These are phyloP conservation scores for Hypocryptadius cinnamomeus DNA, from an alignment of 2,113 vertebrate genomes.

Conservation along the genomic window DNA sequence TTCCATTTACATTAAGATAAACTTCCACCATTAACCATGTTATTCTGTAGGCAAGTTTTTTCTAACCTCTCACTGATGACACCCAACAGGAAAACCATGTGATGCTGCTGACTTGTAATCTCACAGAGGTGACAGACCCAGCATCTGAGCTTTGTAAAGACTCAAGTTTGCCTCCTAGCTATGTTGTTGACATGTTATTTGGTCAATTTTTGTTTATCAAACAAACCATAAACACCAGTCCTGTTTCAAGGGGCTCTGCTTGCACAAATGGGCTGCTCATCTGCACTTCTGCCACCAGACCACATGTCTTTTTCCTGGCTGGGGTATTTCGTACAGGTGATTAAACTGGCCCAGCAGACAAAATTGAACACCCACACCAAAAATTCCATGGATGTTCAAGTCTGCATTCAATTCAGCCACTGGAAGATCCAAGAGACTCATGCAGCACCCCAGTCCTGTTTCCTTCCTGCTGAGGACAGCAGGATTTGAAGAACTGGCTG, in stretches of 20 bases:
- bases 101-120: not conserved
- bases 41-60: not conserved
- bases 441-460: not conserved
- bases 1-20: not conserved
- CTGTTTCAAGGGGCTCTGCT: not conserved
- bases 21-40: not conserved
- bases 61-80: not conserved
- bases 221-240: not conserved
- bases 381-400: not conserved
- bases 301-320: not conserved
- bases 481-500: not conserved
- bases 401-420: not conserved
- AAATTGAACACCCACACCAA: not conserved
- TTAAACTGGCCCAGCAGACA: not conserved
- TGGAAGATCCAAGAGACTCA: not conserved
- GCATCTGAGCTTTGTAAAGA: accelerated
- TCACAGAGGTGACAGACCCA: not conserved
- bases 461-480: not conserved
- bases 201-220: not conserved
- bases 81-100: not conserved
- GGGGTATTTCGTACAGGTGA: not conserved
- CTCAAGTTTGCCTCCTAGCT: not conserved
- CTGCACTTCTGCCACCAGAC: not conserved
- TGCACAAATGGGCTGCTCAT: not conserved
- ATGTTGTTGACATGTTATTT: not conserved